Percentiles rank a stretch among this genome's conserved stretches.
Conservation (phyloP, 2,113 vertebrate species). For the Clarias batrachus region DNA sequence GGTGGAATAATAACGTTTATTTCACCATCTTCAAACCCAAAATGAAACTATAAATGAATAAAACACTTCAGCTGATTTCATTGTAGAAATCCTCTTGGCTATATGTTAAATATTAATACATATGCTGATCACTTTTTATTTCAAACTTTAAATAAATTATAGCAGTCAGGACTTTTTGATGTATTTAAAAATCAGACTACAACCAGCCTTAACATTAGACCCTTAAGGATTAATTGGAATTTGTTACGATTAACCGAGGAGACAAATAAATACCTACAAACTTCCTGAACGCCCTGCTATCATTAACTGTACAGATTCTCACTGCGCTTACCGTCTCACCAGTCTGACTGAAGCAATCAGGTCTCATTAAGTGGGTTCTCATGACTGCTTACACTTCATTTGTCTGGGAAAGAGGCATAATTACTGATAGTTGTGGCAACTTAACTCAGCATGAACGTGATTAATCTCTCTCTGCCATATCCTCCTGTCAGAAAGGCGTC, state of each 20-base stretch:
- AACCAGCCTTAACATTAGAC: neutral
- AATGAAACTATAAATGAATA: neutral
- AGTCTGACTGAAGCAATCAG: neutral
- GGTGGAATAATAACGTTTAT: neutral
- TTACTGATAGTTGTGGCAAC: no score
- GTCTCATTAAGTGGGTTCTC: neutral
- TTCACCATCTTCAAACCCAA: neutral
- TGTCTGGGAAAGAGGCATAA: neutral
- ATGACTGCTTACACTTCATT: slow-evolving; percentile 15
- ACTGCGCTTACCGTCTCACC: neutral
- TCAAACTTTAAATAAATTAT: neutral
- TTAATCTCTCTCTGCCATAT: neutral
- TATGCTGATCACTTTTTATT: neutral
- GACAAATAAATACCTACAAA: neutral
- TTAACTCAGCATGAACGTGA: neutral
- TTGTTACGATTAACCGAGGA: neutral
- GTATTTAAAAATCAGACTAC: neutral
- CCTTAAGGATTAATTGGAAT: neutral
- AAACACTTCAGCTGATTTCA: neutral
- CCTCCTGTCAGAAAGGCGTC: neutral
- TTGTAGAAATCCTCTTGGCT: neutral
- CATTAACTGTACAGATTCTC: neutral
- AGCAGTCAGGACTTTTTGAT: neutral
- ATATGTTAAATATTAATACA: neutral
- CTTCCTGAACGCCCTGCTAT: neutral